Percentiles rank a stretch among this genome's conserved stretches.
phyloP scores from a whole-genome alignment of 2,888 invertebrate species.

The Lasioglossum oenotherae region DNA sequence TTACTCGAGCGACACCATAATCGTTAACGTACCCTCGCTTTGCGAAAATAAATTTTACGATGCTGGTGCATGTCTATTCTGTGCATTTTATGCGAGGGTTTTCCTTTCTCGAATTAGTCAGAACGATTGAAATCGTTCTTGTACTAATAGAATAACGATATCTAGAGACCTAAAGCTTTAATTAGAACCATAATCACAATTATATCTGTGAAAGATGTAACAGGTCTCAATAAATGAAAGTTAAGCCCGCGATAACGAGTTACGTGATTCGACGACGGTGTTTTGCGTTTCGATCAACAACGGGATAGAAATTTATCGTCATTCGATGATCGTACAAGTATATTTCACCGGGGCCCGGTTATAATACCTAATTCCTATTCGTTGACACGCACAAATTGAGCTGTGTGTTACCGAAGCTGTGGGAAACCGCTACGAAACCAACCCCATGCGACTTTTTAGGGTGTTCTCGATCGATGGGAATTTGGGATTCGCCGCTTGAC shows the following conservation, averaged over 20 bases:
- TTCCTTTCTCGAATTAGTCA: not conserved
- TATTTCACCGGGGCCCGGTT: constrained; percentile 28
- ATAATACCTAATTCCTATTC: constrained; percentile 75
- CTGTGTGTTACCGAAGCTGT: constrained; percentile 66
- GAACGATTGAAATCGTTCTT: not conserved
- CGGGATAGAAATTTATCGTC: not conserved
- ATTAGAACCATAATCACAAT: not conserved
- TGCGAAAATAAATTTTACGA: not conserved
- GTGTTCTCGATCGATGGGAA: constrained; percentile 38
- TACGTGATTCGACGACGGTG: not conserved
- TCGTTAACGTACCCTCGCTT: not conserved
- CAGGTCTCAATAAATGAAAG: not conserved
- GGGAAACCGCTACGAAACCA: constrained; percentile 74
- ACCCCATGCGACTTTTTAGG: constrained; percentile 57
- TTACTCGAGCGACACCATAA: not conserved
- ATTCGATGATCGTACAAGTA: constrained; percentile 4
- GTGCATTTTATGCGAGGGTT: too few relatives aligned
- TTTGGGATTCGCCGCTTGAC: not conserved
- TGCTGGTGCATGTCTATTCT: too few relatives aligned
- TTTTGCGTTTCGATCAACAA: not conserved
- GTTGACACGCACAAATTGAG: constrained; percentile 74
- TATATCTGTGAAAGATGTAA: not conserved
- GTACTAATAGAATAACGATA: too few relatives aligned
- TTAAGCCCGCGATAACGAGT: not conserved
- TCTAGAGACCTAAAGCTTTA: not conserved